Evolutionary conservation across 2,113 vertebrate species (phyloP), one percentile per base, ranked within the genome.

Genomic region (Scalopus aquaticus): DNA sequence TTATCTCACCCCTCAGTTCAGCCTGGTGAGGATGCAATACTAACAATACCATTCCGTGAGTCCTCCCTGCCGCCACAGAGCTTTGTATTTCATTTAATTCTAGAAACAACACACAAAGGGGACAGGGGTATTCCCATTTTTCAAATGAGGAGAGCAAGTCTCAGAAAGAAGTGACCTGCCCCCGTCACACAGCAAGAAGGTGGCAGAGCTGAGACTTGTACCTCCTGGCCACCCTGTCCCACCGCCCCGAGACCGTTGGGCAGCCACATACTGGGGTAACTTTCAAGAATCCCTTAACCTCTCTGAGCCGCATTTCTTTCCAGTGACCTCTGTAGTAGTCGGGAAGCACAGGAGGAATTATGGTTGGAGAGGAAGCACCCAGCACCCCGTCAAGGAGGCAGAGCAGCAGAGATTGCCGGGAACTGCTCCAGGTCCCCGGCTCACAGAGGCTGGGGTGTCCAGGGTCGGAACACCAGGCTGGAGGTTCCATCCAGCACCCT

Each of bases 381-480:
- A 30, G 58, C 44, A 44, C 13, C 28, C 30, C 5, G 15, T 26
- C 0, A 0, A 44, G 78, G 78, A 70, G 78, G 46, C 39, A 32
- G 22, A 22, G 58, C 15, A 24, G 17, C 1, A 2, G 73, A 20
- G 3, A 9, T 5, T 19, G 60, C 73, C 20, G 28, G 60, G 73
- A 69, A 42, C 6, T 3, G 5, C 6, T 60, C n/a, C 5, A 1
- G 20, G 32, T 1, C 0, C 65, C 0, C 0, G 20, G 6, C 35
- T 51, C 35, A 24, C 42, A 0, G 16, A 54, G 19, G 26, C 0
- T 3, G 51, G 76, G 49, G 12, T 0, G 2, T 30, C 26, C 42
- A 11, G 1, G 16, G 60, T 12, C 11, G 1, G 89, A 70, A 51
- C 5, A 4, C 64, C 4, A 2, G 46, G 9, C 4, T 0, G 20